Base-by-base conservation (phyloP, 2,888 invertebrate species). In the Ephialtes manifestator region DNA sequence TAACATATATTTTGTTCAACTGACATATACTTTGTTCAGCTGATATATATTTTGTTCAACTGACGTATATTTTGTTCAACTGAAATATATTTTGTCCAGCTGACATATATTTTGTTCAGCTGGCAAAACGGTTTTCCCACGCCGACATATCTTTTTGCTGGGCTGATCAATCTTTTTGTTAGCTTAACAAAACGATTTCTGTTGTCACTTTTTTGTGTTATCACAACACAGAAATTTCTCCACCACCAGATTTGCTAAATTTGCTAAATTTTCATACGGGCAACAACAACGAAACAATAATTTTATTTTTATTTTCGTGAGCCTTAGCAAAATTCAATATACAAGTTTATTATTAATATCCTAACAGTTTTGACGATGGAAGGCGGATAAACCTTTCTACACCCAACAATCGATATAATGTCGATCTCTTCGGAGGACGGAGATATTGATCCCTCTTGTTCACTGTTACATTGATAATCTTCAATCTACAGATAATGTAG, bases 381-480 rank as follows among this genome's bases (percentile, higher is more conserved):
- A 74, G 43, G 15, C 24, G 20, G 70, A 74, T 13, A 71, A 71
- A 39, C 39, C 53, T n/a, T 20, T 18, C 20, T 18, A n/a, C 58
- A 55, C 24, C 11, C 28, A 46, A 74, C 24, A 20, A 72, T 60
- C 15, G n/a, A 11, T 24, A n/a, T 46, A 48, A 28, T 13, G 39
- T 43, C 15, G n/a, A 55, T 67, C 43, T 18, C 63, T 63, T 75
- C 48, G 48, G 63, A 55, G 67, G 55, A 35, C 5, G 15, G 7
- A 18, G 10, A 46, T 53, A 77, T 43, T 48, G 53, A 68, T 77
- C 67, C 18, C n/a, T 43, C 53, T 53, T 55, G 11, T 43, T 55
- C 67, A 53, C 39, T 67, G 67, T 18, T 55, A 68, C 55, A 65
- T 76, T 67, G 67, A 67, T 77, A 55, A 77, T 77, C 77, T 24